Conservation (phyloP, 1,140 invertebrate species). For the Heliconius hewitsoni region DNA sequence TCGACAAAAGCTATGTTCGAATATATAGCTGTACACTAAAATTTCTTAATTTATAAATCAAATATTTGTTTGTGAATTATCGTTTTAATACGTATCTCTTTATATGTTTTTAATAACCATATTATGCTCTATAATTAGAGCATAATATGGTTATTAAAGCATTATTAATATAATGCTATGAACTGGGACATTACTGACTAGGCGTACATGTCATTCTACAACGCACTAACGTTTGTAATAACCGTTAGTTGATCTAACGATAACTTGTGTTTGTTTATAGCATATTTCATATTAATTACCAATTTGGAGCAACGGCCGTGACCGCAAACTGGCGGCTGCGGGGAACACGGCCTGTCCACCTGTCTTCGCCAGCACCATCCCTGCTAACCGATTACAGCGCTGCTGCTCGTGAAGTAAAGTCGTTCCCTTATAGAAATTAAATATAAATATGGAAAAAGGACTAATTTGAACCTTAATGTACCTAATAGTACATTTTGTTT, state of each 20-base stretch:
- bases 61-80: not conserved
- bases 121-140: not conserved
- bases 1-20: not conserved
- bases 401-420: slow-evolving; percentile 26
- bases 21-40: not conserved
- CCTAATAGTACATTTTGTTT: not conserved
- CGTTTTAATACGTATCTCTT: not conserved
- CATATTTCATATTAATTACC: slow-evolving; percentile 44
- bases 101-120: not conserved
- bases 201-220: slow-evolving; percentile 1
- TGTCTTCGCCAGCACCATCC: slow-evolving; percentile 37
- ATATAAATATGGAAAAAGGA: not conserved
- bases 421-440: not conserved
- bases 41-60: not conserved
- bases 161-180: not conserved
- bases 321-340: slow-evolving; percentile 36
- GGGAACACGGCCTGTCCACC: slow-evolving; percentile 34
- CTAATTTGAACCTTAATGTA: not conserved
- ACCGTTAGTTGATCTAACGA: slow-evolving; percentile 10
- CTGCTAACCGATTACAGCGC: slow-evolving; percentile 37
- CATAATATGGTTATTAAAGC: no score
- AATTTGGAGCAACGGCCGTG: slow-evolving; percentile 19
- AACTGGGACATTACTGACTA: not conserved
- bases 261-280: slow-evolving; percentile 26
- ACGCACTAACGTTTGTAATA: not conserved